Conservation (phyloP, 2,888 invertebrate genomes). For the Drosophila acutilabella region DNA sequence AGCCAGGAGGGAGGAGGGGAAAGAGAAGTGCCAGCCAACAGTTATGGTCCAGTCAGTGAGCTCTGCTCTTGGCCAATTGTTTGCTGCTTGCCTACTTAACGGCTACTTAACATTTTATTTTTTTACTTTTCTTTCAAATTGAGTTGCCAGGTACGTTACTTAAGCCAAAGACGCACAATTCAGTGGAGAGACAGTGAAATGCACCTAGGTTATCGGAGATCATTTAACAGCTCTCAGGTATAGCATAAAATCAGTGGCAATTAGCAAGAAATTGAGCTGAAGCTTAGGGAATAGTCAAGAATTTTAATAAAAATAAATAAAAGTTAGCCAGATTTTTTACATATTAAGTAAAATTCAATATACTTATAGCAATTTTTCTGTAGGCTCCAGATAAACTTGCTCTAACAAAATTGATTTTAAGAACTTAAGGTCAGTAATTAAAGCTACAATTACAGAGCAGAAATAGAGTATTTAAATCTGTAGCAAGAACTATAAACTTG, state of each 20-base stretch:
- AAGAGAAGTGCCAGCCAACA: constrained; percentile 13
- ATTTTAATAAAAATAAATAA: too few relatives aligned
- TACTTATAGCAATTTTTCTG: too few relatives aligned
- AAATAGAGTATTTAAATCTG: too few relatives aligned
- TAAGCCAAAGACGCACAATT: not conserved
- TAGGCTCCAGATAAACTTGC: too few relatives aligned
- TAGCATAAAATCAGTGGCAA: not conserved
- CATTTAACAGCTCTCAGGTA: constrained; percentile 47
- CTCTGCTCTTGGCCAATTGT: constrained; percentile 32
- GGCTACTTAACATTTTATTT: constrained; percentile 66
- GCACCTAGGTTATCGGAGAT: constrained; percentile 16
- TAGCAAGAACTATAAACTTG: too few relatives aligned
- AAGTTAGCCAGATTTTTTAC: too few relatives aligned
- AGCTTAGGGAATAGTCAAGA: too few relatives aligned
- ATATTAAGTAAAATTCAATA: too few relatives aligned
- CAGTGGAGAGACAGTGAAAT: constrained; percentile 2
- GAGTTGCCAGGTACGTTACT: constrained; percentile 52
- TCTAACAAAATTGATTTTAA: too few relatives aligned
- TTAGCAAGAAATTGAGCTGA: not conserved
- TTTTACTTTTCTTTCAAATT: constrained; percentile 30
- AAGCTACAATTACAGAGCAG: too few relatives aligned
- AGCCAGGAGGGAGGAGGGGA: too few relatives aligned
- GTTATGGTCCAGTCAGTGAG: constrained; percentile 17
- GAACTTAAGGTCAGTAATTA: too few relatives aligned
- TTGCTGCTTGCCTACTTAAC: constrained; percentile 67